Base-by-base conservation (phyloP, 2,888 invertebrate genomes). In the Sphaerophoria taeniata region DNA sequence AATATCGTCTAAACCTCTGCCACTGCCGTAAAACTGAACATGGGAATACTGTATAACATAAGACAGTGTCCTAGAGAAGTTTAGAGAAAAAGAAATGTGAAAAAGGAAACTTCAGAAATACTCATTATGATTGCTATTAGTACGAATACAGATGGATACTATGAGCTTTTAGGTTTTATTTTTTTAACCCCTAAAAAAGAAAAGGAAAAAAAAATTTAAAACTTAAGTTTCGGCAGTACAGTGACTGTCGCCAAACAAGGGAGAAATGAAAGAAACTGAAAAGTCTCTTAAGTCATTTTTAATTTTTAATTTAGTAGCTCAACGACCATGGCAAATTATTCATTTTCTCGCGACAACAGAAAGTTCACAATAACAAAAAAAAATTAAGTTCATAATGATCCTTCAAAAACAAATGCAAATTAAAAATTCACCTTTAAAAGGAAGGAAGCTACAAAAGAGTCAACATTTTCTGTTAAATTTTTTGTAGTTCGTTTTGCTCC, bases 291-390 rank as follows among this genome's bases (percentile, higher is more conserved):
- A 45, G 73, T 56, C 63, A 69, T 74, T 83, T 83, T 71, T 49
- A 70, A 74, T 79, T 65, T 71, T 65, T 83, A 83, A 79, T 75
- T 83, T 70, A 75, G 70, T 71, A 65, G 65, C 61, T 74, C 56
- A 9, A 65, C 51, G 11, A 34, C 33, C 33, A 63, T 63, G 34
- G 45, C 43, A 24, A 49, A 34, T 3, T n/a, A 11, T 16, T 34
- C 16, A 12, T 9, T 11, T 53, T n/a, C 24, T 53, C 33, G 5
- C 12, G 39, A 43, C 39, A 43, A 58, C n/a, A n/a, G n/a, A n/a
- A n/a, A n/a, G n/a, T n/a, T n/a, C n/a, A n/a, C n/a, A 16, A n/a
- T n/a, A n/a, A 39, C 36, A 58, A 34, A 49, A 6, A 34, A 33
- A 31, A 7, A 31, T 11, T 33, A 33, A 33, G n/a, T n/a, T n/a